phyloP scores from a whole-genome alignment of 2,113 vertebrate genomes.

The Cacatua alba region DNA sequence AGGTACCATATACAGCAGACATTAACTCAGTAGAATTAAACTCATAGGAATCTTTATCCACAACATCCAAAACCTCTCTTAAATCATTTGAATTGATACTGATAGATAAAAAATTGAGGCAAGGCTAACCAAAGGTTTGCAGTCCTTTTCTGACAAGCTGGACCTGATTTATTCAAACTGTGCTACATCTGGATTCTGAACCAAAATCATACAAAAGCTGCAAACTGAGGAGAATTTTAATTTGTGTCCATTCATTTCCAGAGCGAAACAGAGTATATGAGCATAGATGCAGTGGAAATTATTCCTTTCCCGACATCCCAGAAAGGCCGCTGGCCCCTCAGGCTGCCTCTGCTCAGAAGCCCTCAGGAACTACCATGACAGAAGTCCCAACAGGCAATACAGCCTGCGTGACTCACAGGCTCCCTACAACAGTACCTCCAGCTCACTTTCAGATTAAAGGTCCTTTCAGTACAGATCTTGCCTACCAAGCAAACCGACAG shows the following conservation, averaged over 20 bases:
- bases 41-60: neutral
- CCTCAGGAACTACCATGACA: neutral
- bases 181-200: rapidly evolving
- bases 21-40: neutral
- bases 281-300: neutral
- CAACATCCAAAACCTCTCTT: neutral
- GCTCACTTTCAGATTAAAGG: neutral
- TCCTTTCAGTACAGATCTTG: neutral
- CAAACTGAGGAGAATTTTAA: neutral
- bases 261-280: neutral
- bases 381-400: rapidly evolving
- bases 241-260: neutral
- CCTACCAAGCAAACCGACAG: neutral
- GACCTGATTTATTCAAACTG: neutral
- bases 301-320: neutral
- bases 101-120: neutral
- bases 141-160: neutral
- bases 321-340: neutral
- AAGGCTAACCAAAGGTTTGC: neutral
- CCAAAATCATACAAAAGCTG: neutral
- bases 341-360: neutral
- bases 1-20: neutral
- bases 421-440: neutral
- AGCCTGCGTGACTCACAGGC: neutral
- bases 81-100: neutral